Conservation (phyloP, 2,797 vertebrate genomes). For the Macropodus opercularis region DNA sequence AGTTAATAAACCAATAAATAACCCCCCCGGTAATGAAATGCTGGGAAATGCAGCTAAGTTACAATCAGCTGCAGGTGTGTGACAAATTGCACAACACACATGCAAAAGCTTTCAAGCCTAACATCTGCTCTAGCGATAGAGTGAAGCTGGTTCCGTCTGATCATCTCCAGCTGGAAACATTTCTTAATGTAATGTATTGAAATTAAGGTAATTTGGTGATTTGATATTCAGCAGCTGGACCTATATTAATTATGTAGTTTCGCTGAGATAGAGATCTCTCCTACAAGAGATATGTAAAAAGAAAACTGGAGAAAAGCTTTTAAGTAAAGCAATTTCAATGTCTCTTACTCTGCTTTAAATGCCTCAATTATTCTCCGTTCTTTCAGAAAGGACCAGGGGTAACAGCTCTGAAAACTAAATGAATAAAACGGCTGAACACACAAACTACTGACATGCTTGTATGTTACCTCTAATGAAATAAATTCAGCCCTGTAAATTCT, state of each 20-base stretch:
- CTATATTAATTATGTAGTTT: conserved; percentile 1
- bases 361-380: conserved; percentile 3
- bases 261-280: background rate
- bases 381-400: background rate
- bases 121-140: conserved; percentile 1
- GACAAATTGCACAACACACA: background rate
- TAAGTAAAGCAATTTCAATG: background rate
- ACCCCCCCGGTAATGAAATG: background rate
- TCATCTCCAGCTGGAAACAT: conserved; percentile 32
- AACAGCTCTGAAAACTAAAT: background rate
- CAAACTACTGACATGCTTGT: background rate
- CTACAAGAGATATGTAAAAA: background rate
- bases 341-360: conserved; percentile 17
- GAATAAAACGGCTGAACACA: background rate
- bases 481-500: too few species aligned
- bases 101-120: background rate
- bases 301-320: background rate
- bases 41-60: background rate
- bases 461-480: background rate
- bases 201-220: conserved; percentile 29
- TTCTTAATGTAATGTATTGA: conserved; percentile 23
- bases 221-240: conserved; percentile 20
- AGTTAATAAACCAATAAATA: conserved; percentile 1
- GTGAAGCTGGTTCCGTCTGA: conserved; percentile 9
- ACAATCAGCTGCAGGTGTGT: conserved; percentile 11